These are phyloP conservation scores for Sympetrum striolatum DNA, from an alignment of 2,888 invertebrate species.

Conservation along the genomic window DNA sequence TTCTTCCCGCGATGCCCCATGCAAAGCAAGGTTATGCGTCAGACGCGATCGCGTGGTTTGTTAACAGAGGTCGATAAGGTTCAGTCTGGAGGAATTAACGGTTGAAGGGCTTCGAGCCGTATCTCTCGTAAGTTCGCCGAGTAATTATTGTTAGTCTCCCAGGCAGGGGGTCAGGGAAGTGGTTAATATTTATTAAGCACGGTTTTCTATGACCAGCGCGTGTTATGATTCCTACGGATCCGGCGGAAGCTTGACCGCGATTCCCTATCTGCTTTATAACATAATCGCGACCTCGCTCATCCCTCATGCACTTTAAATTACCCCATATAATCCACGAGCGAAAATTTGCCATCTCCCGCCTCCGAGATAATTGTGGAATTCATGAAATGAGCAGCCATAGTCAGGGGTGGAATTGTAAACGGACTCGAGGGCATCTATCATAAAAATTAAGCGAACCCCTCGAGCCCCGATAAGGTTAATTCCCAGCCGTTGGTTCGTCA, in stretches of 20 bases:
- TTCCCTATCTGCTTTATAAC: background rate
- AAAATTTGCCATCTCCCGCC: too few relatives aligned
- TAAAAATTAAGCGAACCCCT: too few relatives aligned
- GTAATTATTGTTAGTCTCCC: background rate
- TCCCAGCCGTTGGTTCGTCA: too few relatives aligned
- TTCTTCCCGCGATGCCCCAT: too few relatives aligned
- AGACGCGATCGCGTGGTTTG: background rate
- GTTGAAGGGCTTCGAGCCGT: background rate
- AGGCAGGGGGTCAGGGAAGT: background rate
- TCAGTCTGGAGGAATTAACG: background rate
- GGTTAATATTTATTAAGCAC: background rate
- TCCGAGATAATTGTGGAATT: too few relatives aligned
- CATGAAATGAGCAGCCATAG: too few relatives aligned
- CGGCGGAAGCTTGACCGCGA: background rate
- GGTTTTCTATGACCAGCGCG: background rate
- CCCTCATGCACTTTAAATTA: background rate
- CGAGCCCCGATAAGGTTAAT: too few relatives aligned
- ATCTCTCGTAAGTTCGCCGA: background rate
- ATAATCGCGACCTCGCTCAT: background rate
- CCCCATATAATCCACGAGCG: background rate
- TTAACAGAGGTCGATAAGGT: background rate
- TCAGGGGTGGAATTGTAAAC: too few relatives aligned
- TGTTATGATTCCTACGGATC: background rate
- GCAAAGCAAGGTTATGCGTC: too few relatives aligned
- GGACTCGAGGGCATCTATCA: too few relatives aligned